Conservation (phyloP, 2,888 invertebrate genomes). For the Keiferia lycopersicella region DNA sequence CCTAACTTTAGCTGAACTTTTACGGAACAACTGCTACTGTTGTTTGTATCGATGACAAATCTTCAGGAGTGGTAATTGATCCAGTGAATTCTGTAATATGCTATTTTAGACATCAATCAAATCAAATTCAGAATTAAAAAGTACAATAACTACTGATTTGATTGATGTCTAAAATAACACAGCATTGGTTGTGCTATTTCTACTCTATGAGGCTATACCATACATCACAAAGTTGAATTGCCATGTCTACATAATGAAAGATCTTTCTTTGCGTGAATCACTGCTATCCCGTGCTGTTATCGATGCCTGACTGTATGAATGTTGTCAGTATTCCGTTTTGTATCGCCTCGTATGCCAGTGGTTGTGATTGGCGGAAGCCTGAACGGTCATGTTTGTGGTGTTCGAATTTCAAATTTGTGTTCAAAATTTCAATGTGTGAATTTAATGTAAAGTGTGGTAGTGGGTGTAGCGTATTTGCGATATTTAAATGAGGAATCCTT, state of each 20-base stretch:
- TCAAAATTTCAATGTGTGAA: conserved; percentile 3
- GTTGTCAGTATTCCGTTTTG: conserved; percentile 25
- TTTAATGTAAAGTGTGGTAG: neutral
- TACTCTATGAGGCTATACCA: no score
- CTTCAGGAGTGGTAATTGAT: no score
- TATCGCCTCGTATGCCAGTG: conserved; percentile 21
- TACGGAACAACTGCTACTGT: no score
- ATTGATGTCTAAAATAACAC: no score
- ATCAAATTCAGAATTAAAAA: no score
- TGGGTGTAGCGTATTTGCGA: neutral
- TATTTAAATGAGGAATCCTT: neutral
- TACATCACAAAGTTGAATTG: no score
- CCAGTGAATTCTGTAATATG: no score
- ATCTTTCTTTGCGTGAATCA: neutral
- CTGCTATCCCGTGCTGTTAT: conserved; percentile 20
- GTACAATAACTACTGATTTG: no score
- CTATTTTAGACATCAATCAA: no score
- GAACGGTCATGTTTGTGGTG: neutral
- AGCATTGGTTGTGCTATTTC: no score
- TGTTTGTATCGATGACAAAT: no score
- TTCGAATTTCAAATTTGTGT: conserved; percentile 1
- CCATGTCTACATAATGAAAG: neutral
- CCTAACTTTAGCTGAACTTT: no score
- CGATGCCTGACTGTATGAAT: conserved; percentile 26
- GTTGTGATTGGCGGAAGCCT: conserved; percentile 9